Evolutionary conservation across 2,113 vertebrate genomes (phyloP), one percentile per base, ranked within the genome.

Genomic region (Halichoerus grypus): DNA sequence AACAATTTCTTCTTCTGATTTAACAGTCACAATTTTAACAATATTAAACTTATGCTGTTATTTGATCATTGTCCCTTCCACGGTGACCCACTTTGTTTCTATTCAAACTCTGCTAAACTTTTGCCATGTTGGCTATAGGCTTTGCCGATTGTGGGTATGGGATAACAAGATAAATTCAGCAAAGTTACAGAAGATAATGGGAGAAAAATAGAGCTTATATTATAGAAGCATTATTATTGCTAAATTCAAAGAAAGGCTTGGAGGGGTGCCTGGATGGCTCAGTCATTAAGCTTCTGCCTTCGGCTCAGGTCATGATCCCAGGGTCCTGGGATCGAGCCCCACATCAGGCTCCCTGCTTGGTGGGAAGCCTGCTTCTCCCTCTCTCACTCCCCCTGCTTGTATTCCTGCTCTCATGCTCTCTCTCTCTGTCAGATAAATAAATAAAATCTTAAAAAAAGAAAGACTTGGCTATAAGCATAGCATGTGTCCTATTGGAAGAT

Each of bases 61-160:
- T 31, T 21, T 65, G n/a, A 86, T 94, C 15, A 49, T 51, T 49
- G 0, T 36, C 3, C 26, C 7, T 84, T 69, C 26, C 26, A 83
- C 2, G 61, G 61, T 65, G 28, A 65, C 28, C 28, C 61, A 31
- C 61, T 15, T 63, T 91, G 12, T 24, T 91, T 74, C 31, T 26
- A 10, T 90, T 90, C 39, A 71, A 84, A 79, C 39, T 91, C 49
- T 88, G 28, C 16, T 67, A 8, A 86, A 31, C 4, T 42, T 87
- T 49, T 69, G 6, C 26, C 39, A 15, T 24, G 5, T 80, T 71
- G 76, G 12, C 15, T 72, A 74, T 12, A 72, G 28, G 6, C 3
- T 33, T 31, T 79, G 16, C 2, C 14, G 13, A 33, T 13, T 42
- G 1, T 28, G 7, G 3, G 8, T n/a, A 72, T 0, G 13, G 5